Evolutionary conservation across 2,888 invertebrate genomes (phyloP).

Genomic region (Perizoma affinitatum): DNA sequence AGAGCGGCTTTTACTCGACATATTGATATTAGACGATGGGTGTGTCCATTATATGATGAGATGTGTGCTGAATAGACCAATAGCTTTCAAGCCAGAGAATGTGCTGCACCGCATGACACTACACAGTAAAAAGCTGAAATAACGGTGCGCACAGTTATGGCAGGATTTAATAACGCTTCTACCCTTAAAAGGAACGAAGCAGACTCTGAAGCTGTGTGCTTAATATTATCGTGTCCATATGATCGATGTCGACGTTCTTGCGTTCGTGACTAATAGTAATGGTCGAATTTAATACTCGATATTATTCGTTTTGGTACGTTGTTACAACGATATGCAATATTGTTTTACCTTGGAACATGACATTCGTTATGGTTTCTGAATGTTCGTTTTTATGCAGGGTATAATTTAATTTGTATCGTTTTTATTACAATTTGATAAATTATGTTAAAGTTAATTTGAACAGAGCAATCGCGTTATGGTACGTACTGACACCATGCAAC

Average conservation of each 20-base stretch:
- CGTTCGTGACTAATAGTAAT: slow-evolving; percentile 41
- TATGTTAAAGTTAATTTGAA: slow-evolving; percentile 10
- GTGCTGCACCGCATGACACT: slow-evolving; percentile 19
- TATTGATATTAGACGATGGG: neutral
- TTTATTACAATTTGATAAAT: neutral
- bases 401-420: no score
- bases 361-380: slow-evolving; percentile 32
- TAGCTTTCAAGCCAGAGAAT: slow-evolving; percentile 10
- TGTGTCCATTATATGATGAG: neutral
- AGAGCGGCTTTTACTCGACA: neutral
- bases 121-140: slow-evolving; percentile 44
- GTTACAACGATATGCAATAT: slow-evolving; percentile 30
- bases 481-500: slow-evolving; percentile 17
- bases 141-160: slow-evolving; percentile 74
- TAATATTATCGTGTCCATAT: slow-evolving; percentile 28
- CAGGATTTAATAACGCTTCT: slow-evolving; percentile 72
- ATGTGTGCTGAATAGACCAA: slow-evolving; percentile 2
- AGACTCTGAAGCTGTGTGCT: slow-evolving; percentile 46
- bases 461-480: slow-evolving; percentile 16
- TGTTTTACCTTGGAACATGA: slow-evolving; percentile 34
- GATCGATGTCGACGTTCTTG: slow-evolving; percentile 52
- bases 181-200: slow-evolving; percentile 63
- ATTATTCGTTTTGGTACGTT: slow-evolving; percentile 31
- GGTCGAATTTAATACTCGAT: slow-evolving; percentile 31
- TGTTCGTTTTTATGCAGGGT: neutral